These are phyloP conservation scores for Aproaerema taeniolella DNA, from an alignment of 2,888 invertebrate species.

Conservation along the genomic window DNA sequence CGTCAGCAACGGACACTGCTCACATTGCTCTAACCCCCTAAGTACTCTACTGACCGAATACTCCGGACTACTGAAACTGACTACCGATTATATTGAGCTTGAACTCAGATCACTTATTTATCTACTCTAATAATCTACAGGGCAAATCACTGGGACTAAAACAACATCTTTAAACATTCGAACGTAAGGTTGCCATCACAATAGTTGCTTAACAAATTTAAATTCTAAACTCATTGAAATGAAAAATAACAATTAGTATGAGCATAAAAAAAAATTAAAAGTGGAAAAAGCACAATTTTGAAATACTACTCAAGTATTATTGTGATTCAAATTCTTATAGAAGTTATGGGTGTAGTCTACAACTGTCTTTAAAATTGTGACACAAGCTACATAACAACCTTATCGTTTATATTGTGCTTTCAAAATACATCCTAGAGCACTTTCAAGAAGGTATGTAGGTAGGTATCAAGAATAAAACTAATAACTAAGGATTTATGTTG, in stretches of 20 bases:
- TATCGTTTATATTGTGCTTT: constrained; percentile 32
- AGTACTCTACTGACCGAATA: constrained; percentile 40
- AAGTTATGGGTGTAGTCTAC: not conserved
- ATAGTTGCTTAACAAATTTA: constrained; percentile 17
- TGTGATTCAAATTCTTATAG: no score
- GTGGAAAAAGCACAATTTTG: no score
- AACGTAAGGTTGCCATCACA: constrained; percentile 62
- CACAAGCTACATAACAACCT: constrained; percentile 50
- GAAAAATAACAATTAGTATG: not conserved
- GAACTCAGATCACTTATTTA: constrained; percentile 24
- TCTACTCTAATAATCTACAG: not conserved
- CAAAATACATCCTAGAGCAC: constrained; percentile 12
- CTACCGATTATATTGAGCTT: constrained; percentile 43
- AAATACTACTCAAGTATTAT: no score
- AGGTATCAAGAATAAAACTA: no score
- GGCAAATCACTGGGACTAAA: no score
- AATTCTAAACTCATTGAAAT: not conserved
- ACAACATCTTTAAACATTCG: constrained; percentile 49
- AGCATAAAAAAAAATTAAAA: not conserved
- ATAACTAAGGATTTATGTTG: constrained; percentile 6
- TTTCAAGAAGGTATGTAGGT: no score
- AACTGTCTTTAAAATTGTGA: constrained; percentile 10
- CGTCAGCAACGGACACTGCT: constrained; percentile 73
- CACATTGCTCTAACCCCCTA: constrained; percentile 48
- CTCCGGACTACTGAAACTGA: constrained; percentile 53